Evolutionary conservation across 1,140 invertebrate genomes (phyloP).

Genomic region (Ganaspis sp.): DNA sequence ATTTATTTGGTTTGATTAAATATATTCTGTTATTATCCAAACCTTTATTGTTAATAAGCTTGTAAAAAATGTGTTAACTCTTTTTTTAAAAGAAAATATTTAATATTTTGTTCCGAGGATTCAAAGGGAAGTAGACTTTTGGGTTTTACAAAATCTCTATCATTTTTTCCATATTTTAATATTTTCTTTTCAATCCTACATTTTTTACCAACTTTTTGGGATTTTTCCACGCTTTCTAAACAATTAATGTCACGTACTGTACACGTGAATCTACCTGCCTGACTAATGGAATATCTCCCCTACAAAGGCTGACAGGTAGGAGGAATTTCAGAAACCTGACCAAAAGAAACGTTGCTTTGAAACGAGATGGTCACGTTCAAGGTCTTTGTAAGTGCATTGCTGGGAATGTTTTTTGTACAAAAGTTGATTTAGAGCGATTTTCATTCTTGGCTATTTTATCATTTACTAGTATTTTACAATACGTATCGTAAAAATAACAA

Average conservation of each 20-base stretch:
- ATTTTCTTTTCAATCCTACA: no score
- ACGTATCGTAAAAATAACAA: neutral
- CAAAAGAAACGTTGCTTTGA: slow-evolving; percentile 30
- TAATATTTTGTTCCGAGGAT: no score
- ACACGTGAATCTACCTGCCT: slow-evolving; percentile 11
- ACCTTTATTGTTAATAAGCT: no score
- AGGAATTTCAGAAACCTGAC: slow-evolving; percentile 31
- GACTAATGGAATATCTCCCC: slow-evolving; percentile 30
- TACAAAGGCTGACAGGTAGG: slow-evolving; percentile 31
- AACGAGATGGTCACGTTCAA: slow-evolving; percentile 29
- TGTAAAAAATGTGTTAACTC: no score
- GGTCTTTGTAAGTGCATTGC: slow-evolving; percentile 24
- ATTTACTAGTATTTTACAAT: neutral
- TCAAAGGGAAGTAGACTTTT: no score
- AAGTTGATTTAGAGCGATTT: neutral
- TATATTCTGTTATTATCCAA: no score
- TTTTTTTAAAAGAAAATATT: no score
- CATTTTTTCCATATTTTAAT: no score
- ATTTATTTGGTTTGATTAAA: no score
- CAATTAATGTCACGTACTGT: slow-evolving; percentile 12
- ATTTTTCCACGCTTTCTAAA: neutral
- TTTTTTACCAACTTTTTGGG: neutral
- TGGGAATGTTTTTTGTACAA: slow-evolving; percentile 22
- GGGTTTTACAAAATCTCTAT: no score
- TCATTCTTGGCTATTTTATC: neutral